Percentiles rank a stretch among this genome's conserved stretches.
phyloP scores from a whole-genome alignment of 1,140 invertebrate genomes.

The Capitella teleta region DNA sequence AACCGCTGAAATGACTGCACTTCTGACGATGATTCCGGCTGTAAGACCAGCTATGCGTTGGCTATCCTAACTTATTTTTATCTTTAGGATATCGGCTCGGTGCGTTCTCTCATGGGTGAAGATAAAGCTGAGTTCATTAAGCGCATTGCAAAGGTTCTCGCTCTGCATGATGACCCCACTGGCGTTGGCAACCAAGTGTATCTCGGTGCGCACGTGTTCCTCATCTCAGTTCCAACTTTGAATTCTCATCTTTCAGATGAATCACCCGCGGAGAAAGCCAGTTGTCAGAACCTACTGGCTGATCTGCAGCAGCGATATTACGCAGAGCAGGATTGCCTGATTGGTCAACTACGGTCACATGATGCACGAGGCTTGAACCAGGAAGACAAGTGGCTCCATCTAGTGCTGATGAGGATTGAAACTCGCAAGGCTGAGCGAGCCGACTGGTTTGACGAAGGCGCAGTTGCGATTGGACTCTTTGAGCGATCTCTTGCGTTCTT shows the following conservation, averaged over 20 bases:
- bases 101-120: slow-evolving; percentile 11
- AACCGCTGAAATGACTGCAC: too few relatives aligned
- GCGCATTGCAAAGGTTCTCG: too few relatives aligned
- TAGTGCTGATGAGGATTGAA: slow-evolving; percentile 19
- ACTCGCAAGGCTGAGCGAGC: slow-evolving; percentile 17
- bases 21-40: too few relatives aligned
- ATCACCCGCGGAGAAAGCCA: slow-evolving; percentile 7
- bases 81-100: too few relatives aligned
- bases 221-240: too few relatives aligned
- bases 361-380: slow-evolving; percentile 15
- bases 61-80: too few relatives aligned
- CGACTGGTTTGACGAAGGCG: slow-evolving; percentile 24
- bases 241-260: slow-evolving; percentile 19
- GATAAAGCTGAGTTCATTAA: slow-evolving; percentile 4
- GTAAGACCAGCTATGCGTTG: too few relatives aligned
- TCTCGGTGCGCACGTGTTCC: too few relatives aligned
- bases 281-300: slow-evolving; percentile 22
- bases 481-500: slow-evolving; percentile 20
- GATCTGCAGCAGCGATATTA: slow-evolving; percentile 26
- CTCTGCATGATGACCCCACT: too few relatives aligned
- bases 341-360: slow-evolving; percentile 21
- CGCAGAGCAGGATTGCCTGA: slow-evolving; percentile 23
- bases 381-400: slow-evolving; percentile 16
- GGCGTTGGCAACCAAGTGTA: too few relatives aligned
- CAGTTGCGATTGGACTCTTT: slow-evolving; percentile 20